Evolutionary conservation across 2,888 invertebrate genomes (phyloP), one percentile per base, ranked within the genome.

Genomic region (Harpagoxenus sublaevis): DNA sequence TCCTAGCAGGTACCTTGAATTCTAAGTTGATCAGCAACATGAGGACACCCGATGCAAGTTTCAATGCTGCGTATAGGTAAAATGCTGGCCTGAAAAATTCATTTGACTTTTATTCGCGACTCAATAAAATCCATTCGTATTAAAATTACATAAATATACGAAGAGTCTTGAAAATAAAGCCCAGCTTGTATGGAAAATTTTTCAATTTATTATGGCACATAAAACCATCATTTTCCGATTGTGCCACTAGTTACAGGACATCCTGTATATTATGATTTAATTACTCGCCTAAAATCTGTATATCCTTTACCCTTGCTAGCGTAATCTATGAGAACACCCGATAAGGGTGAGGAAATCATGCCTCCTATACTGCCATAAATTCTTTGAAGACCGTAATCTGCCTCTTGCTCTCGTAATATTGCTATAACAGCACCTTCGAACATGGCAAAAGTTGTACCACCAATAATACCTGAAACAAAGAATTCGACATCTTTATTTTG

Each of bases 401-500:
- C 97, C 89, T 97, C 96, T 92, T 97, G 97, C 91, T 97, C 97
- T 84, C 97, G 95, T 83, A 97, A 95, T 90, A 97, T 97, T 6
- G 97, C 97, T 84, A 98, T 97, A 3, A 97, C 97, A 0, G 97
- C 98, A 1, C 97, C 97, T 94, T 97, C 97, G 93, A 97, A 97
- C 97, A 98, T 97, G 42, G 97, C 97, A 93, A 97, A 97, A 0
- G 97, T 96, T 2, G 97, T 97, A 0, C 97, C 97, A 60, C 97
- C 96, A 84, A 97, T 97, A 84, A 97, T 97, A 31, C 97, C 97
- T 92, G 96, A 95, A 91, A 96, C 96, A 8, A 96, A 53, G 35
- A 15, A 28, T 28, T 51, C 39, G 6, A 66, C 10, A 18, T 3
- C 1, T 51, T n/a, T 9, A 55, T 55, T 9, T 55, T 8, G 2